These are phyloP conservation scores for Prionailurus viverrinus DNA, from an alignment of 2,113 vertebrate species.

Conservation along the genomic window DNA sequence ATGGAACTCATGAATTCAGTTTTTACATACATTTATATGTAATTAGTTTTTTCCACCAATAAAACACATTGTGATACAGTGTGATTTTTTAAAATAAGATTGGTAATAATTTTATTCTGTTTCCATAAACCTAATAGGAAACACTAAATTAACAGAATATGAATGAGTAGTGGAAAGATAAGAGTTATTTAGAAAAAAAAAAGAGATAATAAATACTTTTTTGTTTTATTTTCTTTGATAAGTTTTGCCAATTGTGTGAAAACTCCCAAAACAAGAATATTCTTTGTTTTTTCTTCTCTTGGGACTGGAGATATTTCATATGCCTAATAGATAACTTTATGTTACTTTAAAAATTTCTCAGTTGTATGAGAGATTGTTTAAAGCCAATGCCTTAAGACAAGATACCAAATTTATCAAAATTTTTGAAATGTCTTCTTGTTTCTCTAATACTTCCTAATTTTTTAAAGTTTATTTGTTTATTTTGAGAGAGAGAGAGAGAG, in stretches of 20 bases:
- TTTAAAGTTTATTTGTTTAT: too few species aligned
- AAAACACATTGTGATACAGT: background rate
- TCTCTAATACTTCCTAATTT: background rate
- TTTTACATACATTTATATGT: background rate
- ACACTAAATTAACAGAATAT: background rate
- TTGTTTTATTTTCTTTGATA: background rate
- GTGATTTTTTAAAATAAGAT: background rate
- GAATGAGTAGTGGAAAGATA: background rate
- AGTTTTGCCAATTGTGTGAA: background rate
- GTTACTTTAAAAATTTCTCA: background rate
- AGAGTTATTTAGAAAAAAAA: background rate
- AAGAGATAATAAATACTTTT: background rate
- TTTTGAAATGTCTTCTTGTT: background rate
- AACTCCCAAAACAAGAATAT: background rate
- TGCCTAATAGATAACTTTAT: background rate
- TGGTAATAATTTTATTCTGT: background rate
- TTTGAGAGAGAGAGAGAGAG: too few species aligned
- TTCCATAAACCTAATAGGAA: background rate
- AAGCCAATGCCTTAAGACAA: background rate
- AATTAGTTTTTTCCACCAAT: background rate
- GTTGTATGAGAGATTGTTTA: background rate
- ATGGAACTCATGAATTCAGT: background rate
- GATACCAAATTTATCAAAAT: background rate
- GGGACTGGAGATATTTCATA: background rate
- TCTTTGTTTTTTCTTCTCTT: background rate